Conservation (phyloP, 2,888 invertebrate species). For the Cheiracanthium punctorium region DNA sequence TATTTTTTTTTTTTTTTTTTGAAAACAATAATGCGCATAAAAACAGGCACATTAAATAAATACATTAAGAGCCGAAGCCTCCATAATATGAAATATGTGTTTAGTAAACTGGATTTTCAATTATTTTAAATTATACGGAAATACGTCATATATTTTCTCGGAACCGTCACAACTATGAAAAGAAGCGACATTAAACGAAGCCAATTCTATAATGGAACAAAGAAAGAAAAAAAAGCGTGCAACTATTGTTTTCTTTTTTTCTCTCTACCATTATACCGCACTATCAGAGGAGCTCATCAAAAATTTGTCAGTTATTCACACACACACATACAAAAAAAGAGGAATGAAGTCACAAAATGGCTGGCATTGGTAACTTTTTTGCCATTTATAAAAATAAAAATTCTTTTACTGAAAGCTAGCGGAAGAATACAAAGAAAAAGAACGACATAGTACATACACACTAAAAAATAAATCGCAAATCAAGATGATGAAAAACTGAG, state of each 20-base stretch:
- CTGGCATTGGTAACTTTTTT: not conserved
- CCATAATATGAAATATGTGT: not conserved
- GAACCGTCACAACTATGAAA: not conserved
- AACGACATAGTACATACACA: conserved; percentile 25
- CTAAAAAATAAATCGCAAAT: conserved; percentile 18
- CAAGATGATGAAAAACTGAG: conserved; percentile 17
- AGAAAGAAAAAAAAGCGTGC: not conserved
- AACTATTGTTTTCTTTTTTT: not conserved
- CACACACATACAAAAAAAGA: not conserved
- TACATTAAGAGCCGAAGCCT: not conserved
- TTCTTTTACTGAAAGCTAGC: conserved; percentile 25
- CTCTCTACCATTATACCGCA: not conserved
- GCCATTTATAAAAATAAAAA: conserved; percentile 11
- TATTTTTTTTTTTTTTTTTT: too few relatives aligned
- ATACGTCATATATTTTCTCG: not conserved
- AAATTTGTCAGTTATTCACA: not conserved
- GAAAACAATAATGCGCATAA: not conserved
- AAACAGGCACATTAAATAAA: not conserved
- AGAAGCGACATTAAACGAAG: not conserved
- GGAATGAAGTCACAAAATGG: not conserved
- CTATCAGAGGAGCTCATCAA: conserved; percentile 10
- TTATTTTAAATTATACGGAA: not conserved
- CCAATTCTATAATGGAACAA: not conserved
- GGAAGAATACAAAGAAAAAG: conserved; percentile 27
- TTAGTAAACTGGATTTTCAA: not conserved